Base-by-base conservation (phyloP, 2,888 invertebrate genomes). In the Dasysyrphus tricinctus region DNA sequence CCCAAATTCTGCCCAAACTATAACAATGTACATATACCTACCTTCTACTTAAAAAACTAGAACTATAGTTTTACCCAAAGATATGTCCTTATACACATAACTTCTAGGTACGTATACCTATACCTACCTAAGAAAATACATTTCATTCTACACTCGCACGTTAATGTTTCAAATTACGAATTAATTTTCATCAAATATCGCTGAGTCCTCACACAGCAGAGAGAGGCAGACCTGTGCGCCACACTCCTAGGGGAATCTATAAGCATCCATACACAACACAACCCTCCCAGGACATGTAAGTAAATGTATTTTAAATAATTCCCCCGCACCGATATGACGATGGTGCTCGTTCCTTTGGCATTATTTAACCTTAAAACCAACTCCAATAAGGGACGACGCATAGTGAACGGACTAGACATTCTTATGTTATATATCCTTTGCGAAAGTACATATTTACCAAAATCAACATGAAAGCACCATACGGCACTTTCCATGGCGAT, bases 301-400 rank as follows among this genome's bases (percentile, higher is more conserved):
- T 86, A 86, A 86, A 86, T 86, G 86, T 86, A 81, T 86, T 86
- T 86, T 86, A 86, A 86, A 86, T 82, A 82, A 86, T 86, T 79
- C 61, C 67, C 44, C 12, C 67, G 11, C 19, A 29, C 54, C 8
- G 37, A n/a, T 6, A 51, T n/a, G 3, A 24, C 24, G 24, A 24
- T 24, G 24, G 24, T 24, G 12, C 54, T 34, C 42, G 42, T 47
- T n/a, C 16, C 39, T 29, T 72, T 69, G 57, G 61, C 59, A 24
- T 86, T 86, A 86, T 86, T 86, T 86, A 86, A 86, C 79, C 77
- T 86, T 75, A 78, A 69, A 85, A 81, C 85, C 77, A 80, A 85
- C 85, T 81, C 78, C 51, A 79, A 54, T 19, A 16, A 14, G 29
- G 14, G 29, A 57, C 59, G 8, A 44, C 47, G 86, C 82, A 86